These are phyloP conservation scores for Carlito syrichta DNA, from an alignment of 2,113 vertebrate species.

Conservation along the genomic window DNA sequence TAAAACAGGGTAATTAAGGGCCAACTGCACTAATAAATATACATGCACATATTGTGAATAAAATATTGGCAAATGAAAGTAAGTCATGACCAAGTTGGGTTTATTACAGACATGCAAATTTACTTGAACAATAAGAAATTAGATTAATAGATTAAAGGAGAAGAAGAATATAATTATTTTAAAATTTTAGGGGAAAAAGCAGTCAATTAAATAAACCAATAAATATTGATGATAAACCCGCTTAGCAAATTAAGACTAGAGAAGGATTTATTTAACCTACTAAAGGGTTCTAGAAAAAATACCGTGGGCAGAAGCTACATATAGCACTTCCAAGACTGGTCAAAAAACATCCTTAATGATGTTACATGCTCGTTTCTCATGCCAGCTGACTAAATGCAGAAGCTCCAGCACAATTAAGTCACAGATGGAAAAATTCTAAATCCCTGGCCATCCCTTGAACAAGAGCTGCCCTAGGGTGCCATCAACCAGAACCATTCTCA, in stretches of 20 bases:
- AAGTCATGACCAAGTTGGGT: neutral
- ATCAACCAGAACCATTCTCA: neutral
- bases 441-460: neutral
- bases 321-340: neutral
- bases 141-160: neutral
- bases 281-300: neutral
- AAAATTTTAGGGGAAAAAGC: neutral
- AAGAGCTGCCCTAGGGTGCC: neutral
- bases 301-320: neutral
- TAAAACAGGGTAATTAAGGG: neutral
- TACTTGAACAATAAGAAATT: neutral
- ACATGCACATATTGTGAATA: neutral
- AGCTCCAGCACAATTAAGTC: neutral
- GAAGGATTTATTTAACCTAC: neutral
- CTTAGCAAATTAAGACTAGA: neutral
- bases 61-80: neutral
- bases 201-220: neutral
- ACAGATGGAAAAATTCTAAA: too few species aligned
- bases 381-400: neutral
- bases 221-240: neutral
- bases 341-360: neutral
- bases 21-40: neutral
- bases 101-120: neutral
- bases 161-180: neutral
- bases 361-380: neutral